Conservation (phyloP, 2,888 invertebrate genomes). For the Calameuta idolon region DNA sequence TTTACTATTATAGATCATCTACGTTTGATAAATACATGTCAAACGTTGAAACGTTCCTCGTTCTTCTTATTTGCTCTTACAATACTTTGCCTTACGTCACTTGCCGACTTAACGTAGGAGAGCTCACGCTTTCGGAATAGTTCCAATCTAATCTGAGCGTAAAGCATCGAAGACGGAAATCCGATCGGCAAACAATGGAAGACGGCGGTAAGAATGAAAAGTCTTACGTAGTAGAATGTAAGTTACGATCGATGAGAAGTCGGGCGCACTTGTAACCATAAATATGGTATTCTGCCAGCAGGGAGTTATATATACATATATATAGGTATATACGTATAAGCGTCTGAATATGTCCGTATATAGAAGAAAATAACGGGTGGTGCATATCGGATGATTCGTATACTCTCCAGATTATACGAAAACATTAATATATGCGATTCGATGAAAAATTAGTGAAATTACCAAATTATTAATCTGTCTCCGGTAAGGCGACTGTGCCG, state of each 20-base stretch:
- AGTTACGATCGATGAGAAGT: constrained; percentile 5
- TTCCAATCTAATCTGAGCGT: not conserved
- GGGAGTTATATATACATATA: not conserved
- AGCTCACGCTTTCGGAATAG: not conserved
- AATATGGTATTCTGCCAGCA: not conserved
- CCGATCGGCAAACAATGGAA: constrained; percentile 6
- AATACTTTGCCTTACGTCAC: not conserved
- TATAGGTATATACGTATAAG: not conserved
- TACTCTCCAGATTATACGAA: not conserved
- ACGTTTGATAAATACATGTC: not conserved
- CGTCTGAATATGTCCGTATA: not conserved
- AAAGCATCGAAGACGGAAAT: constrained; percentile 6
- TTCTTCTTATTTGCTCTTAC: not conserved
- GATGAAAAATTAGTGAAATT: not conserved
- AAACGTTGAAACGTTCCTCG: not conserved
- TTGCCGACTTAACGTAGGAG: not conserved
- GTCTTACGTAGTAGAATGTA: constrained; percentile 2
- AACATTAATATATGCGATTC: not conserved
- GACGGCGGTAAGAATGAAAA: constrained; percentile 5
- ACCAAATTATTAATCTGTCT: not conserved
- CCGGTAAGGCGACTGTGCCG: not conserved
- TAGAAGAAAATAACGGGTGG: not conserved
- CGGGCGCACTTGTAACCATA: constrained; percentile 8
- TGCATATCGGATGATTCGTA: not conserved
- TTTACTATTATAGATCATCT: not conserved